Evolutionary conservation across 2,113 vertebrate genomes (phyloP).

Genomic region (Campylomormyrus tamandua): DNA sequence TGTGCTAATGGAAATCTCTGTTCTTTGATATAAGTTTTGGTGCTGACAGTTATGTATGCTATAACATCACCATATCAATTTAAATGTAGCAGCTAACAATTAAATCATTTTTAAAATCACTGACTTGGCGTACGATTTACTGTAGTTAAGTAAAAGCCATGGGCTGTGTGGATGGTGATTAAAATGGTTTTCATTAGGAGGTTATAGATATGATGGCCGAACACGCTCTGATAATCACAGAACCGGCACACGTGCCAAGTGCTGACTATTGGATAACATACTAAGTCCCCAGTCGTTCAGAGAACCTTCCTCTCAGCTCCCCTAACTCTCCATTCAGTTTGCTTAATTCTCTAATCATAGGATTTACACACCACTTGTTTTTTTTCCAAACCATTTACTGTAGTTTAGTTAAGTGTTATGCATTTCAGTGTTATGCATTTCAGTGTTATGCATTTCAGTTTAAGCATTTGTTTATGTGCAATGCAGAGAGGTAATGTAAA

Average conservation of each 20-base stretch:
- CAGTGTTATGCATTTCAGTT: background rate
- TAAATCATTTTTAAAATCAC: conserved; percentile 52
- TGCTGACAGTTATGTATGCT: background rate
- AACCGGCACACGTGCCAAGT: conserved; percentile 22
- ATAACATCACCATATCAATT: background rate
- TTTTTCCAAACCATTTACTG: background rate
- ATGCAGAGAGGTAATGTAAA: background rate
- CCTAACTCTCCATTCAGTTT: background rate
- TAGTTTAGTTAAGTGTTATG: background rate
- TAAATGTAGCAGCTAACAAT: conserved; percentile 17
- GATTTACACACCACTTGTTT: background rate
- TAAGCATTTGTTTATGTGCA: background rate
- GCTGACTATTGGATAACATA: conserved; percentile 37
- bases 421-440: background rate
- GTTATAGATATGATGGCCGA: conserved; percentile 47
- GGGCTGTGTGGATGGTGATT: conserved; percentile 46
- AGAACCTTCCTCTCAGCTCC: background rate
- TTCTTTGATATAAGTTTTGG: background rate
- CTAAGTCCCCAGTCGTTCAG: conserved; percentile 42
- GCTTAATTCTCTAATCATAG: background rate
- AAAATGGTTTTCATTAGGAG: conserved; percentile 56
- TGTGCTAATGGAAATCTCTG: background rate
- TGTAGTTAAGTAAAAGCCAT: conserved; percentile 47
- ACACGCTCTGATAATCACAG: conserved; percentile 46
- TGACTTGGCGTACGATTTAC: conserved; percentile 47